Conservation (phyloP, 2,113 vertebrate genomes). For the Xiphias gladius region DNA sequence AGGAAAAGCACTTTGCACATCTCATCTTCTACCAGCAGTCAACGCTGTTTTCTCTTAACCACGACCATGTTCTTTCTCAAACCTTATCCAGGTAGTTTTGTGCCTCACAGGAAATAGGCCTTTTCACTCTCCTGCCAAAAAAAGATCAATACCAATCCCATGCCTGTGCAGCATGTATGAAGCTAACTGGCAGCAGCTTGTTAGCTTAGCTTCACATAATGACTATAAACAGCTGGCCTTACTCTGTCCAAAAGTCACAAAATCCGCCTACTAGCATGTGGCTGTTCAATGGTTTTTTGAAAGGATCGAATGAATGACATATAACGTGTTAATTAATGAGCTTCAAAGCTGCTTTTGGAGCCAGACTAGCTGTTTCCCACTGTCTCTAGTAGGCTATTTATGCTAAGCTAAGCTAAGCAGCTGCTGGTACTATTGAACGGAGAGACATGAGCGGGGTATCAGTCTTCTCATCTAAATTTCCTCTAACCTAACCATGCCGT, state of each 20-base stretch:
- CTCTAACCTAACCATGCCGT: not conserved
- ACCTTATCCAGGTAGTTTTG: too few relatives aligned
- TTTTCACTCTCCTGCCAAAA: not conserved
- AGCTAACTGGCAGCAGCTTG: not conserved
- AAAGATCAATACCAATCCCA: not conserved
- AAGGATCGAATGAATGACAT: too few relatives aligned
- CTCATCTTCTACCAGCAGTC: not conserved
- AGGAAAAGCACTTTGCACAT: too few relatives aligned
- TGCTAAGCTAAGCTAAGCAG: not conserved
- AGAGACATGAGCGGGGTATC: not conserved
- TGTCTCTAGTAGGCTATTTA: not conserved
- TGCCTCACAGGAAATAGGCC: not conserved
- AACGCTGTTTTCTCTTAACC: not conserved
- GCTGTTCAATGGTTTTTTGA: too few relatives aligned
- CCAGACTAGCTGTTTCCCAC: not conserved
- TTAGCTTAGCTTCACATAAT: not conserved
- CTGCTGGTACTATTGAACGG: not conserved
- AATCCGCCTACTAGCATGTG: too few relatives aligned
- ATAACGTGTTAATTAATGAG: too few relatives aligned
- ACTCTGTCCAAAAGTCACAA: too few relatives aligned
- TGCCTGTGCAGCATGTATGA: not conserved
- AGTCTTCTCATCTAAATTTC: too few relatives aligned
- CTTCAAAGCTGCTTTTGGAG: too few relatives aligned
- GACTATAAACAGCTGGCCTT: too few relatives aligned
- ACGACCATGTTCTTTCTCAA: not conserved